Evolutionary conservation across 2,113 vertebrate species (phyloP).

Genomic region (Cranoglanis bouderius): DNA sequence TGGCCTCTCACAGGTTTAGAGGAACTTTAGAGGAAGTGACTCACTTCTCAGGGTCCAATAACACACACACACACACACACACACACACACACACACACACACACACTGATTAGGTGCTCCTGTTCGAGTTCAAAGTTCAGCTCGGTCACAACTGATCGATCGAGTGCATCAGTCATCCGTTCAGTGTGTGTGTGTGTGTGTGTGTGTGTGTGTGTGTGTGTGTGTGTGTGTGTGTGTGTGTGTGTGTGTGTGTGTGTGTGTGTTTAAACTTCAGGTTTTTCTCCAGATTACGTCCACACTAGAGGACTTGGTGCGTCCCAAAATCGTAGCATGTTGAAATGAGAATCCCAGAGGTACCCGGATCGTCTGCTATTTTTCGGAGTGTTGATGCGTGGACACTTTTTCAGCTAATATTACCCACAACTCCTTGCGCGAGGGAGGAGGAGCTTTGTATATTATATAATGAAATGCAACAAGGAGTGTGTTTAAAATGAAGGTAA

Average conservation of each 20-base stretch:
- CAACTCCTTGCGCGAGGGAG: not conserved
- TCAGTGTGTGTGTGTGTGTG: conserved; percentile 7
- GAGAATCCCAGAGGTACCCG: too few relatives aligned
- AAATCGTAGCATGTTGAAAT: too few relatives aligned
- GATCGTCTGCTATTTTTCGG: too few relatives aligned
- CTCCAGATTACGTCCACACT: not conserved
- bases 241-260: not conserved
- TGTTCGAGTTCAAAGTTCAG: conserved; percentile 49
- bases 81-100: not conserved
- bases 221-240: not conserved
- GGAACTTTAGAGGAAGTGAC: not conserved
- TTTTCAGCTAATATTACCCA: not conserved
- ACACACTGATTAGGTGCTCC: conserved; percentile 65
- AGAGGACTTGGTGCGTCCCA: too few relatives aligned
- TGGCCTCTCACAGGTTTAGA: not conserved
- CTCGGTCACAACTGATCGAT: conserved; percentile 58
- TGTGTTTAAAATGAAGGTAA: too few relatives aligned
- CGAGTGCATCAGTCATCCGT: conserved; percentile 14
- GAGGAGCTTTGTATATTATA: too few relatives aligned
- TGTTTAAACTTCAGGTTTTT: not conserved
- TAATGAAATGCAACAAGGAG: too few relatives aligned
- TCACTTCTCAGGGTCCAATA: not conserved
- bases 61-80: not conserved
- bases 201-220: not conserved
- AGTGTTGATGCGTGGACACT: not conserved